Evolutionary conservation across 2,797 vertebrate genomes (phyloP).

Genomic region (Gambusia yucatana): DNA sequence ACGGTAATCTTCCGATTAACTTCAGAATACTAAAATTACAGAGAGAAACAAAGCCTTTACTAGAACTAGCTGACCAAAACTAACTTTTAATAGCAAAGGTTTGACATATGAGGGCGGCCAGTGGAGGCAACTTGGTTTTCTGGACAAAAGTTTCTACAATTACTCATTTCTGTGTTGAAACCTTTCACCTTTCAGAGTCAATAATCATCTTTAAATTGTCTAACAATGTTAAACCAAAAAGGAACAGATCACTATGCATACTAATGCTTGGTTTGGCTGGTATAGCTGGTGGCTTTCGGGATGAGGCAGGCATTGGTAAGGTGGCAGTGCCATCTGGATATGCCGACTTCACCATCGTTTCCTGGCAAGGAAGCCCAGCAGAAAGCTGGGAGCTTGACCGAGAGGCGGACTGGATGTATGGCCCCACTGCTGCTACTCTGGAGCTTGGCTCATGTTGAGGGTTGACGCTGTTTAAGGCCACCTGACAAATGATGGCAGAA

Average conservation of each 20-base stretch:
- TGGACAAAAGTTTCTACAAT: background rate
- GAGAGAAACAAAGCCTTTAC: background rate
- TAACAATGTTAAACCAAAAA: background rate
- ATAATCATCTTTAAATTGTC: background rate
- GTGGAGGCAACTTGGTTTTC: background rate
- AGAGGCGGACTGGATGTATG: slow-evolving; percentile 90
- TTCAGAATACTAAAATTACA: background rate
- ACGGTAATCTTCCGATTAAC: background rate
- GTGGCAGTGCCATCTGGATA: slow-evolving; percentile 85
- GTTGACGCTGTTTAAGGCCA: slow-evolving; percentile 79
- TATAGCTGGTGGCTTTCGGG: slow-evolving; percentile 77
- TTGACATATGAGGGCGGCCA: background rate
- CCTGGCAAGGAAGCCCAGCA: slow-evolving; percentile 72
- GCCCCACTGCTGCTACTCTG: slow-evolving; percentile 93
- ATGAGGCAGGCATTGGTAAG: slow-evolving; percentile 69
- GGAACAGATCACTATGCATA: slow-evolving; percentile 4
- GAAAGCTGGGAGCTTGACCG: slow-evolving; percentile 47
- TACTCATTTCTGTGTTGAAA: background rate
- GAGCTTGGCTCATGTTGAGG: slow-evolving; percentile 79
- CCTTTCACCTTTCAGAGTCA: background rate
- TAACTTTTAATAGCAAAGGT: background rate
- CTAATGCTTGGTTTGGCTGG: slow-evolving; percentile 62
- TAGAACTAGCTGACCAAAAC: background rate
- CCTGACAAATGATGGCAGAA: slow-evolving; percentile 64
- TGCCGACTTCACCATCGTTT: slow-evolving; percentile 87